A percentile compares a stretch with the other conserved stretches of the same genome.
These are phyloP conservation scores for Nemotelus pantherinus DNA, from an alignment of 2,888 invertebrate genomes.

Conservation along the genomic window DNA sequence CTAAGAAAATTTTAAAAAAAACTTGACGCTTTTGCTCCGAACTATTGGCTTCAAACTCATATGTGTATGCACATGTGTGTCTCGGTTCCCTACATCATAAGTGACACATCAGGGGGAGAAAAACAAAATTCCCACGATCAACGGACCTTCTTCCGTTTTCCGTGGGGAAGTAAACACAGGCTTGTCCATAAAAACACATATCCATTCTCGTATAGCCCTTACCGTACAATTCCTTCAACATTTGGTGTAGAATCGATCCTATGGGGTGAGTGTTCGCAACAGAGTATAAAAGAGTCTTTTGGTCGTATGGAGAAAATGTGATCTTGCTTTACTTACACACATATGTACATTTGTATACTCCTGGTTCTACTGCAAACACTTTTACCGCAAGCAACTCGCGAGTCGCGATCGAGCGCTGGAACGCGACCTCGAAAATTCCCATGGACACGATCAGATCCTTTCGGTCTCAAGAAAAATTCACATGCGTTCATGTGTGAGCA, in stretches of 20 bases:
- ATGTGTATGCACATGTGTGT: too few relatives aligned
- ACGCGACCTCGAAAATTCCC: constrained; percentile 42
- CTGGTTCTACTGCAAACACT: neutral
- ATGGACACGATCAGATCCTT: constrained; percentile 29
- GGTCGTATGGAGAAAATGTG: too few relatives aligned
- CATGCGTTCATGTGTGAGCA: constrained; percentile 38
- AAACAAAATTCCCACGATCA: constrained; percentile 49
- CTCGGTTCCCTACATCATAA: too few relatives aligned
- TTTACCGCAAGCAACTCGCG: constrained; percentile 28
- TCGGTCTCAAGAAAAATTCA: constrained; percentile 17
- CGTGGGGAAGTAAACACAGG: constrained; percentile 39
- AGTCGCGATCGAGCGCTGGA: constrained; percentile 15
- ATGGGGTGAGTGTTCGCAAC: neutral
- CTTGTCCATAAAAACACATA: neutral
- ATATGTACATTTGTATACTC: neutral
- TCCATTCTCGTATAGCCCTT: neutral
- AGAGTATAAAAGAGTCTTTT: neutral
- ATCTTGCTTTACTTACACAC: neutral
- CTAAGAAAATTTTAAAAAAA: too few relatives aligned
- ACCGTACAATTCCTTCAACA: neutral
- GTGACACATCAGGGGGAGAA: neutral
- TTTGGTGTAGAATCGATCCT: too few relatives aligned
- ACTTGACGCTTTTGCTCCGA: too few relatives aligned
- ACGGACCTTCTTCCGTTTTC: constrained; percentile 48
- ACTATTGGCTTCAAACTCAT: too few relatives aligned